Base-by-base conservation (phyloP, 2,113 vertebrate species). In the Monarcha castaneiventris region DNA sequence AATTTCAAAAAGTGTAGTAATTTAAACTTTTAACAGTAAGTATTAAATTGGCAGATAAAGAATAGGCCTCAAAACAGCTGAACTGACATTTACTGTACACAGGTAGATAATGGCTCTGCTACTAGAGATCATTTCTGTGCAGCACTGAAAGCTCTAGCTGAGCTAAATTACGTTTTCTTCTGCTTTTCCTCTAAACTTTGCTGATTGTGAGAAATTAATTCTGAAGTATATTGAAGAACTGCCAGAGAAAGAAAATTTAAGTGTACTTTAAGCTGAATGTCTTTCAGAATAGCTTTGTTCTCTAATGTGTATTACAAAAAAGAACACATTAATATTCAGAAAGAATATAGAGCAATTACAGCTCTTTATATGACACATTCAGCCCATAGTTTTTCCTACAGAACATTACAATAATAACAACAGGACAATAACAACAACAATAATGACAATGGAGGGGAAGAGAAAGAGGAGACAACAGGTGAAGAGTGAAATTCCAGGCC, bases 221-320 rank as follows among this genome's bases (percentile, higher is more conserved):
- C 58, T 89, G 25, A 96, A 92, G 44, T 48, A 64, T 35, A 74
- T 1, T 71, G 62, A 84, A 92, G 58, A 86, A 80, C 23, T 91
- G 79, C 82, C 74, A 95, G 52, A 82, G 92, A 94, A 97, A 93
- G 46, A 84, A 84, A 62, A 33, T 21, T 66, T 83, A 86, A 71
- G 54, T 19, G 74, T 88, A 93, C 59, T 93, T 93, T 54, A 91
- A 51, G 56, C 73, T 55, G 21, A 83, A 73, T 48, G 43, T 58
- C 92, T 84, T 87, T 77, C 73, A 85, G 88, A 86, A 94, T n/a
- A 89, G 44, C 77, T 87, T 81, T 63, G 74, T 62, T 87, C 64
- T 62, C 29, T 48, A 69, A 48, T 11, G 7, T 5, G 52, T 49
- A 49, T 43, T 37, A 71, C 30, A 69, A 67, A 69, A 75, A 52